Base-by-base conservation (phyloP, 2,797 vertebrate species). In the Neosilurus mollespiculum region DNA sequence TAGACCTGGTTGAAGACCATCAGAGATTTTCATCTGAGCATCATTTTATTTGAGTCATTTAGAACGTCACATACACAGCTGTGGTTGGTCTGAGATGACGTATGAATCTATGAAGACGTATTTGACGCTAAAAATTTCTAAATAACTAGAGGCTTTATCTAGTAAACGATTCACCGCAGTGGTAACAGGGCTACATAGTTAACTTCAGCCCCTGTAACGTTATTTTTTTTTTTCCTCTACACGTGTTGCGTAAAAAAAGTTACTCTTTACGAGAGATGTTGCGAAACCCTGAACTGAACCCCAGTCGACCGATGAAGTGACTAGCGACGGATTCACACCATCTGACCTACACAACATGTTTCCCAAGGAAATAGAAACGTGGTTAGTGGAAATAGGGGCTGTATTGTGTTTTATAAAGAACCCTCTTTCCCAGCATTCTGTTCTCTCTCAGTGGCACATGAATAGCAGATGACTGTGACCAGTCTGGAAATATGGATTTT, bases 201-300 rank as follows among this genome's bases (percentile, higher is more conserved):
- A 11, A 43, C 20, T n/a, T 70, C 5, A 49, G 12, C 20, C 67
- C 37, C 67, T 22, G 9, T 12, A 22, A 69, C 10, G 34, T 16
- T 12, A 18, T 3, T 24, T 20, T 54, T 54, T 10, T 53, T 20
- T 24, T 26, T 15, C n/a, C 7, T 26, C 16, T 30, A 1, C 58
- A 75, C 16, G 11, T 18, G 22, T 67, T 65, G 70, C 54, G 62
- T 59, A 77, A 83, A 58, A 58, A 26, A 77, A 2, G 24, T 64
- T 73, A 64, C 9, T 30, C 1, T 61, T 54, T 16, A 54, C 9
- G 16, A 37, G 61, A 66, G 71, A 64, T 34, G 34, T 30, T 20
- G 59, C 70, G 54, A 82, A 18, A 34, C 12, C 11, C 54, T n/a
- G 54, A 2, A 43, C 24, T 37, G 24, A 67, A 26, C 24, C 5